phyloP scores from a whole-genome alignment of 2,797 vertebrate species.

The Erethizon dorsatum region DNA sequence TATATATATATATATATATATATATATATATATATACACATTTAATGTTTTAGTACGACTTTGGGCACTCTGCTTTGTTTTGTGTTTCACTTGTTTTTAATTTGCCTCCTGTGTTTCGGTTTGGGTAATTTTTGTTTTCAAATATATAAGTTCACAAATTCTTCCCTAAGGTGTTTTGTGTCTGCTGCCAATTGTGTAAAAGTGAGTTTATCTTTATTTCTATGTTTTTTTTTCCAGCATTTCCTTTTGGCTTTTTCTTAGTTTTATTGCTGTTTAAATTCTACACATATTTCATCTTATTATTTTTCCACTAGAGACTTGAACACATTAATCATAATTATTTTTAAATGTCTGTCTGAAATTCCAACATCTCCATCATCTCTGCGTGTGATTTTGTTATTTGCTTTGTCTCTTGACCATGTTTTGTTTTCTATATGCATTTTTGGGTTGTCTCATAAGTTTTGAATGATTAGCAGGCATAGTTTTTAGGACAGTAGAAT shows the following conservation, averaged over 20 bases:
- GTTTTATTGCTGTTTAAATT: constrained; percentile 9
- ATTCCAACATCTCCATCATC: not conserved
- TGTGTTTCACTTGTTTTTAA: not conserved
- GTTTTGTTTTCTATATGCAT: not conserved
- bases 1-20: too few species aligned
- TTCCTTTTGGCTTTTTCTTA: not conserved
- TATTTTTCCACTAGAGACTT: not conserved
- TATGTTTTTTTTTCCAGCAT: not conserved
- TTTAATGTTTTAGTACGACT: not conserved
- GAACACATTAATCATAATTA: not conserved
- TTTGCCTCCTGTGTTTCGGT: not conserved
- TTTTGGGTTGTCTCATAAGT: not conserved
- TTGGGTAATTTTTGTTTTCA: not conserved
- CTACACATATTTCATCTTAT: not conserved
- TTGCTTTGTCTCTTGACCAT: not conserved
- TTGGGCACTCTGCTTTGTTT: not conserved
- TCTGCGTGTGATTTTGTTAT: not conserved
- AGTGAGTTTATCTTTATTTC: not conserved
- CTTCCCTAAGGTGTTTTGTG: not conserved
- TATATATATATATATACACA: too few species aligned
- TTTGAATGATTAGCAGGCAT: not conserved
- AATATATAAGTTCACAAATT: not conserved
- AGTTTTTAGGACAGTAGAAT: not conserved
- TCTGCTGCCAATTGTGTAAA: not conserved
- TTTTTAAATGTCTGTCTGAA: not conserved